phyloP scores from a whole-genome alignment of 2,113 vertebrate genomes.

The Lepus europaeus region DNA sequence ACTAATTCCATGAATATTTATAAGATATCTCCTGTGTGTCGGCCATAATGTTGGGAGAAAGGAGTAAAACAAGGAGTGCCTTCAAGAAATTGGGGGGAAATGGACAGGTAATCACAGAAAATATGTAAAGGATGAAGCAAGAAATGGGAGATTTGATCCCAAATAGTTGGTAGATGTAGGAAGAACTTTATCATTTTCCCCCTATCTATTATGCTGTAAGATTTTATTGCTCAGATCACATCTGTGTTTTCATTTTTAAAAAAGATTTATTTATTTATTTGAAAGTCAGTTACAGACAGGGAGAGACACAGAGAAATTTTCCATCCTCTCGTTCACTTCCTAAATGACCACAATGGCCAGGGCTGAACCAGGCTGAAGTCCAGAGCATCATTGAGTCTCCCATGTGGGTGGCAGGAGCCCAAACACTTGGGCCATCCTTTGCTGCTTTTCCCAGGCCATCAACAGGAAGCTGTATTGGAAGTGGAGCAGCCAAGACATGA shows the following conservation, averaged over 20 bases:
- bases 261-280: too few relatives aligned
- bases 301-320: too few relatives aligned
- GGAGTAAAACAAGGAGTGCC: not conserved
- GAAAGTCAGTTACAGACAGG: too few relatives aligned
- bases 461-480: too few relatives aligned
- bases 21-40: not conserved
- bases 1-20: not conserved
- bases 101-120: not conserved
- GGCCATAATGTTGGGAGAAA: not conserved
- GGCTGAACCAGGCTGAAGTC: too few relatives aligned
- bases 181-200: not conserved
- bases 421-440: too few relatives aligned
- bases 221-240: not conserved
- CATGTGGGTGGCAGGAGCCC: too few relatives aligned
- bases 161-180: not conserved
- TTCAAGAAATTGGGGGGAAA: not conserved
- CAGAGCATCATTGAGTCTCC: too few relatives aligned
- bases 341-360: too few relatives aligned
- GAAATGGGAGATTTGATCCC: not conserved
- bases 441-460: too few relatives aligned
- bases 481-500: too few relatives aligned
- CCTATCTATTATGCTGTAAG: not conserved
- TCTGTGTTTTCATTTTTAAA: not conserved
- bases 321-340: too few relatives aligned
- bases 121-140: not conserved